phyloP scores from a whole-genome alignment of 2,797 vertebrate genomes.

The Liasis olivaceus region DNA sequence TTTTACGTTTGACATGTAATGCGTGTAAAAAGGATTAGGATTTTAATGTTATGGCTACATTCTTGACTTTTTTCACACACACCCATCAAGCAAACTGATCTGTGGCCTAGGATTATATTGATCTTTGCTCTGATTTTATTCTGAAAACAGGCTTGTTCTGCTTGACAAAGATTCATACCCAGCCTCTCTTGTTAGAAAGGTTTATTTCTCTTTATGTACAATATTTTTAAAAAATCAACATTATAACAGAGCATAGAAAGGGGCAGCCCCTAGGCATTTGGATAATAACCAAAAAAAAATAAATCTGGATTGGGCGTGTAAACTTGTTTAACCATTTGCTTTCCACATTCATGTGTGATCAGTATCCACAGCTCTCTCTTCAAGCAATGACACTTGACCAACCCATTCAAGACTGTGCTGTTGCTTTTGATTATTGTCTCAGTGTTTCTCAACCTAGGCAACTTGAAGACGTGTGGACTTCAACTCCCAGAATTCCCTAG shows the following conservation, averaged over 20 bases:
- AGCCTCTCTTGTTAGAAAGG: constrained; percentile 39
- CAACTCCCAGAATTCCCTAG: too few species aligned
- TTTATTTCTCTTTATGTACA: constrained; percentile 71
- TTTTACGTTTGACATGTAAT: not conserved
- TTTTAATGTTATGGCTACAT: not conserved
- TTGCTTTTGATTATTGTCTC: not conserved
- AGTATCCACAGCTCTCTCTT: not conserved
- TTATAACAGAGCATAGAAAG: not conserved
- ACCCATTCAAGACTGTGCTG: not conserved
- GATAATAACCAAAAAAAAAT: too few species aligned
- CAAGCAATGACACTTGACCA: not conserved
- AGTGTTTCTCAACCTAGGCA: too few species aligned
- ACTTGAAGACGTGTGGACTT: too few species aligned
- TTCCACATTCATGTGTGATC: not conserved
- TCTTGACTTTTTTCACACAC: not conserved
- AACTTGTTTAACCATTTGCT: not conserved
- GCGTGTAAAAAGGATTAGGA: not conserved
- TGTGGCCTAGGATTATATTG: not conserved
- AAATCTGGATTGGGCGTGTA: not conserved
- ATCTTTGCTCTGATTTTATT: not conserved
- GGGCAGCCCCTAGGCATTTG: not conserved
- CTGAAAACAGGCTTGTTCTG: not conserved
- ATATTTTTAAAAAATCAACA: constrained; percentile 2
- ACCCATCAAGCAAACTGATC: not conserved
- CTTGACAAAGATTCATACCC: constrained; percentile 4